A percentile compares a stretch with the other conserved stretches of the same genome.
Evolutionary conservation across 2,888 invertebrate species (phyloP).

Genomic region (Drosophila limbata): DNA sequence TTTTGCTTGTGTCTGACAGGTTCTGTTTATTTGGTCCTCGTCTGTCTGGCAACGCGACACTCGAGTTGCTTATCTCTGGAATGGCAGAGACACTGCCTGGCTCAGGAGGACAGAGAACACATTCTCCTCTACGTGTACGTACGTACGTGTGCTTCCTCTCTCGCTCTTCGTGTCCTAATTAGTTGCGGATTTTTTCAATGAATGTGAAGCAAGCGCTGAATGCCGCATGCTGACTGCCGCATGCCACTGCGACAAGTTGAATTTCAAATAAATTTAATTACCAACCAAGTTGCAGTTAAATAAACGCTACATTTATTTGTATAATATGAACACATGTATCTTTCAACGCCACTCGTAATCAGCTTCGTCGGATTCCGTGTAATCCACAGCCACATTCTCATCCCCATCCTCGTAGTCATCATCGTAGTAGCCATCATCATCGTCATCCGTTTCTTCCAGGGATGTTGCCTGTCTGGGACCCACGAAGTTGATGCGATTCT

Average conservation of each 20-base stretch:
- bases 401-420: conserved; percentile 22
- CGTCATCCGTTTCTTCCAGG: conserved; percentile 25
- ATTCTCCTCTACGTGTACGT: conserved; percentile 6
- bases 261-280: conserved; percentile 74
- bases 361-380: conserved; percentile 37
- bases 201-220: conserved; percentile 40
- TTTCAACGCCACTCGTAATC: conserved; percentile 41
- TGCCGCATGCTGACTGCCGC: conserved; percentile 31
- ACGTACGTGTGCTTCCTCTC: conserved; percentile 35
- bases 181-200: conserved; percentile 76
- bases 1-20: conserved; percentile 29
- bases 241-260: conserved; percentile 67
- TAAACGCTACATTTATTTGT: conserved; percentile 46
- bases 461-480: conserved; percentile 55
- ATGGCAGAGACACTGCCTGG: conserved; percentile 22
- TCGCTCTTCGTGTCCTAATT: conserved; percentile 64
- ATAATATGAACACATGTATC: conserved; percentile 11
- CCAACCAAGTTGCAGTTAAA: conserved; percentile 62
- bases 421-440: conserved; percentile 27
- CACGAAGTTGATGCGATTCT: conserved; percentile 48
- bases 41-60: conserved; percentile 35
- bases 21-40: conserved; percentile 51
- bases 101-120: conserved; percentile 22
- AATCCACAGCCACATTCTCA: conserved; percentile 22
- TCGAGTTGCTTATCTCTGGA: conserved; percentile 53